Evolutionary conservation across 1,140 invertebrate species (phyloP).

Genomic region (Leptonema lineaticorne): DNA sequence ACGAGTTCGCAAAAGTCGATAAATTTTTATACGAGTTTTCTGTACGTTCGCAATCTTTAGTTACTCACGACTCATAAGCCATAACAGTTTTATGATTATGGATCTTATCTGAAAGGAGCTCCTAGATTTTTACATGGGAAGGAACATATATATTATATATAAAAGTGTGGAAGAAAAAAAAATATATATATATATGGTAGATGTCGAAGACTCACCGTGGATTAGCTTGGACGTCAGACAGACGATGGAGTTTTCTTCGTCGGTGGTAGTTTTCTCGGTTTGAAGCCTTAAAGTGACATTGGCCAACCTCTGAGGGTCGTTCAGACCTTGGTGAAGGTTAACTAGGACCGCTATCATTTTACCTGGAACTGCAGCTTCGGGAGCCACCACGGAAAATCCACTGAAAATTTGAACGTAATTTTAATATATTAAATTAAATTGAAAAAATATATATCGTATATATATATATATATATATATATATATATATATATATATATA

Average conservation of each 20-base stretch:
- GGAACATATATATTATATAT: neutral
- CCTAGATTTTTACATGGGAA: no score
- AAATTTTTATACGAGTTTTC: conserved; percentile 4
- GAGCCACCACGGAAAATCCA: conserved; percentile 63
- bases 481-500: neutral
- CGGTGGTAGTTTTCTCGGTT: conserved; percentile 47
- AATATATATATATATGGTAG: neutral
- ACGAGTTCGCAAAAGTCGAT: conserved; percentile 15
- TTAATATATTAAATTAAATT: no score
- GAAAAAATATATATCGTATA: no score
- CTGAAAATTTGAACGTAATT: conserved; percentile 53
- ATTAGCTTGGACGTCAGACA: conserved; percentile 53
- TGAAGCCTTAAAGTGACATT: conserved; percentile 60
- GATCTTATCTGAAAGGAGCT: conserved; percentile 11
- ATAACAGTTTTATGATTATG: conserved; percentile 15
- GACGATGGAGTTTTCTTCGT: conserved; percentile 50
- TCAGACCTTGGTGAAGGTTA: conserved; percentile 57
- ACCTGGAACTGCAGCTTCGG: conserved; percentile 62
- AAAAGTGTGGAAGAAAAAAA: neutral
- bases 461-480: neutral
- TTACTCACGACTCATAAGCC: neutral
- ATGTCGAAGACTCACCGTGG: conserved; percentile 46
- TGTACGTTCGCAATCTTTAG: neutral
- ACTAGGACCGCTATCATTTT: conserved; percentile 63
- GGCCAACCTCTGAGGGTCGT: conserved; percentile 51